phyloP scores from a whole-genome alignment of 2,888 invertebrate species.

The Brachypalpus laphriformis region DNA sequence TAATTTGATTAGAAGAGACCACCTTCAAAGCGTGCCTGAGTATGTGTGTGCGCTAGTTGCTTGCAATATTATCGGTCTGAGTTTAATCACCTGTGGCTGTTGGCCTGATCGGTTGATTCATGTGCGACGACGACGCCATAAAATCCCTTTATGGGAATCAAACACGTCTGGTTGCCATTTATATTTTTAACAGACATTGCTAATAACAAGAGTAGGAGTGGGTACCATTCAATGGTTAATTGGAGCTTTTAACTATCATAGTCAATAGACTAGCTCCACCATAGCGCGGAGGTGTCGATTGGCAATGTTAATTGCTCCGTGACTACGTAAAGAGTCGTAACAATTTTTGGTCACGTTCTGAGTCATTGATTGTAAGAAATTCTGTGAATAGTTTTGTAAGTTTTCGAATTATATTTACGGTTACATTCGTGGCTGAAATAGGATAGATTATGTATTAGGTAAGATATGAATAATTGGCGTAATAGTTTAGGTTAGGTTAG shows the following conservation, averaged over 20 bases:
- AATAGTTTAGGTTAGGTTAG: too few relatives aligned
- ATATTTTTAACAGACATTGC: slow-evolving; percentile 14
- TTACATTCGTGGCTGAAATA: not conserved
- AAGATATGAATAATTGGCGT: too few relatives aligned
- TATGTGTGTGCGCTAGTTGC: slow-evolving; percentile 24
- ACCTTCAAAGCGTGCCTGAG: slow-evolving; percentile 41
- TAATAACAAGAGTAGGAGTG: slow-evolving; percentile 29
- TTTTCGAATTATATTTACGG: not conserved
- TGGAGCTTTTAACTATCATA: slow-evolving; percentile 8
- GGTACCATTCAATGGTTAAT: slow-evolving; percentile 19
- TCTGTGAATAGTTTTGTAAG: not conserved
- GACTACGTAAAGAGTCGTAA: not conserved
- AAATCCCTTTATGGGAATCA: slow-evolving; percentile 53
- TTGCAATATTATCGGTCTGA: slow-evolving; percentile 34
- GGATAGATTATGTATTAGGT: too few relatives aligned
- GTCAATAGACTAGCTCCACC: not conserved
- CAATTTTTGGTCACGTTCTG: slow-evolving; percentile 19
- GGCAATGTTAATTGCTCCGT: not conserved
- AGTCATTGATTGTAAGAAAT: not conserved
- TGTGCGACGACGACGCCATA: slow-evolving; percentile 36
- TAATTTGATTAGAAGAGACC: slow-evolving; percentile 72
- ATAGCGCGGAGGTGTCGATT: slow-evolving; percentile 20
- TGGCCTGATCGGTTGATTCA: slow-evolving; percentile 56
- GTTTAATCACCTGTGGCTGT: slow-evolving; percentile 69
- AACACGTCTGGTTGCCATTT: slow-evolving; percentile 52